A percentile compares a stretch with the other conserved stretches of the same genome.
Evolutionary conservation across 2,888 invertebrate species (phyloP).

Genomic region (Tachina lurida): DNA sequence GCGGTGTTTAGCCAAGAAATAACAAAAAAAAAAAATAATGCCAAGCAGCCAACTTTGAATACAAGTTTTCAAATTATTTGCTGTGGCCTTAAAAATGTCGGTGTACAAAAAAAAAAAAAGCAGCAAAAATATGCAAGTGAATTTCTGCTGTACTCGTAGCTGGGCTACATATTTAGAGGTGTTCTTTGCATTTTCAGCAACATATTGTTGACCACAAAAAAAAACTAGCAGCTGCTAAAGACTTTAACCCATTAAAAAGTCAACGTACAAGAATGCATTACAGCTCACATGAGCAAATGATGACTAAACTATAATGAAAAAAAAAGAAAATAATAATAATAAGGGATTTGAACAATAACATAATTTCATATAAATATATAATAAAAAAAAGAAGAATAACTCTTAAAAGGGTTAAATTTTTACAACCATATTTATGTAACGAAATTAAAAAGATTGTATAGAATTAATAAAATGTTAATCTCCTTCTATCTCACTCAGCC

Average conservation of each 20-base stretch:
- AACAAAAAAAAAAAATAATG: constrained; percentile 14
- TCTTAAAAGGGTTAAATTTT: constrained; percentile 27
- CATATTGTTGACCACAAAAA: constrained; percentile 48
- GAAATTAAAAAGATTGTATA: constrained; percentile 43
- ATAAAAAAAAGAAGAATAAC: neutral
- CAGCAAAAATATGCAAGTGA: constrained; percentile 56
- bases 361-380: neutral
- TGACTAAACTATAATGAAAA: neutral
- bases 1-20: constrained; percentile 56
- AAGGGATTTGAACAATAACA: neutral
- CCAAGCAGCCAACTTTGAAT: constrained; percentile 50
- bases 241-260: constrained; percentile 43
- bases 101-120: constrained; percentile 7
- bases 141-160: constrained; percentile 22
- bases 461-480: constrained; percentile 23
- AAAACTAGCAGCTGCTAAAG: neutral
- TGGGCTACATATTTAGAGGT: constrained; percentile 41
- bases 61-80: constrained; percentile 57
- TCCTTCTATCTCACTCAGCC: neutral
- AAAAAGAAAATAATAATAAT: neutral
- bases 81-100: constrained; percentile 65
- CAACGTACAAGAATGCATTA: neutral
- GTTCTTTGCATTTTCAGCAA: constrained; percentile 44
- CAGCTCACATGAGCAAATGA: neutral
- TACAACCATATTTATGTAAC: constrained; percentile 6